Conservation (phyloP, 1,140 invertebrate species). For the Drosophila rufa region DNA sequence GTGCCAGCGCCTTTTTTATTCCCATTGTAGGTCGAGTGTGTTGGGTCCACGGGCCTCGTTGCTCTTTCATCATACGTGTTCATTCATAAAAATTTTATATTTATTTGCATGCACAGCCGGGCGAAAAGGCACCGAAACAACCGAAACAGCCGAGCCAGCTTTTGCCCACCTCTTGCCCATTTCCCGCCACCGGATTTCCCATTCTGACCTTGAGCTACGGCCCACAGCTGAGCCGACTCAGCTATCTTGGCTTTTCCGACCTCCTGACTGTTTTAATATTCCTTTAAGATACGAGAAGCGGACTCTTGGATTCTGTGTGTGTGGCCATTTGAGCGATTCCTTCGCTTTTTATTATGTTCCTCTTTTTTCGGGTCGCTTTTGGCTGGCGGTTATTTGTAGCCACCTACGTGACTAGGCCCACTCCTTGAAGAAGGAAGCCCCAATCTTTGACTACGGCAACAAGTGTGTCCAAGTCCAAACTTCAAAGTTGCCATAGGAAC, state of each 20-base stretch:
- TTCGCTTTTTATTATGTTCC: constrained; percentile 41
- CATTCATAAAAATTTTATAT: constrained; percentile 83
- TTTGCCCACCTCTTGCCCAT: constrained; percentile 11
- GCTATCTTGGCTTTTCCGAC: constrained; percentile 23
- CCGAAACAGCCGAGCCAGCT: constrained; percentile 33
- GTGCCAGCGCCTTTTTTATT: constrained; percentile 23
- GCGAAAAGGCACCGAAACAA: constrained; percentile 45
- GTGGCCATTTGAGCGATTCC: constrained; percentile 38
- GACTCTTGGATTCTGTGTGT: constrained; percentile 18
- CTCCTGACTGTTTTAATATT: constrained; percentile 72
- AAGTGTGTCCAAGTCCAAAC: constrained; percentile 48
- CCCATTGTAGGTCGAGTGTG: constrained; percentile 54
- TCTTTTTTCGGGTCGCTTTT: constrained; percentile 34
- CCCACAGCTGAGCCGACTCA: constrained; percentile 40
- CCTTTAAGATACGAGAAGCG: constrained; percentile 54
- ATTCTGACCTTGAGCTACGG: constrained; percentile 70
- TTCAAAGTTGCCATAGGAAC: constrained; percentile 43
- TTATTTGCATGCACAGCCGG: constrained; percentile 73
- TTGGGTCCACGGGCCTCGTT: constrained; percentile 33
- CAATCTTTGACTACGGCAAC: constrained; percentile 37
- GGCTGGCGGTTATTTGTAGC: constrained; percentile 71
- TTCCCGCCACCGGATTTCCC: constrained; percentile 15
- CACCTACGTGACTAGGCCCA: constrained; percentile 66
- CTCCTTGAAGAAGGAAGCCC: background rate
- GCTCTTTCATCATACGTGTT: constrained; percentile 82